Evolutionary conservation across 2,888 invertebrate species (phyloP).

Genomic region (Drosophila robusta): DNA sequence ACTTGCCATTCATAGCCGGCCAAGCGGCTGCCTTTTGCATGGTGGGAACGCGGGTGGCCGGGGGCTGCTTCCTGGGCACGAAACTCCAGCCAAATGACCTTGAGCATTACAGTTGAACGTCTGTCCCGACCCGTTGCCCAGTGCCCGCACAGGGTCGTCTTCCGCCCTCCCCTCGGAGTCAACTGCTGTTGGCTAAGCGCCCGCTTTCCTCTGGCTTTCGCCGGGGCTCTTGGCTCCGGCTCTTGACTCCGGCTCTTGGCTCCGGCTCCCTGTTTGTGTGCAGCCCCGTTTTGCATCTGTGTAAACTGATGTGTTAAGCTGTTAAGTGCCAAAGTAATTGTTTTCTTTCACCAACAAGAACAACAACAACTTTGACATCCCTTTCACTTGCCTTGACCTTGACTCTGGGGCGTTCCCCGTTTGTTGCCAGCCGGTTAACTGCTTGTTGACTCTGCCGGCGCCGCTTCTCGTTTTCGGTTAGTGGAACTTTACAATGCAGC

Average conservation of each 20-base stretch:
- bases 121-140: slow-evolving; percentile 49
- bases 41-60: neutral
- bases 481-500: neutral
- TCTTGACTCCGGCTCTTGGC: slow-evolving; percentile 6
- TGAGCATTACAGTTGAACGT: slow-evolving; percentile 72
- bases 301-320: slow-evolving; percentile 82
- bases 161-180: neutral
- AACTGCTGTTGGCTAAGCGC: slow-evolving; percentile 36
- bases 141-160: slow-evolving; percentile 7
- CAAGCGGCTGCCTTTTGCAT: slow-evolving; percentile 60
- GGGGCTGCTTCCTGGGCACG: slow-evolving; percentile 26
- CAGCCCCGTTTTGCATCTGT: slow-evolving; percentile 67
- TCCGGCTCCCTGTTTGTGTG: slow-evolving; percentile 53
- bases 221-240: slow-evolving; percentile 29
- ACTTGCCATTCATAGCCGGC: slow-evolving; percentile 71
- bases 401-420: slow-evolving; percentile 25
- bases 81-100: slow-evolving; percentile 72
- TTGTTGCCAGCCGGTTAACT: slow-evolving; percentile 12
- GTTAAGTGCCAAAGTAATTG: slow-evolving; percentile 84
- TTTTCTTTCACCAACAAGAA: slow-evolving; percentile 80
- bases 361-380: slow-evolving; percentile 52
- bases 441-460: neutral
- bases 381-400: slow-evolving; percentile 77
- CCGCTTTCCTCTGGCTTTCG: slow-evolving; percentile 32
- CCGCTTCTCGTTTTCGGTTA: neutral